phyloP scores from a whole-genome alignment of 2,888 invertebrate species.

The Iselma pallidipennis region DNA sequence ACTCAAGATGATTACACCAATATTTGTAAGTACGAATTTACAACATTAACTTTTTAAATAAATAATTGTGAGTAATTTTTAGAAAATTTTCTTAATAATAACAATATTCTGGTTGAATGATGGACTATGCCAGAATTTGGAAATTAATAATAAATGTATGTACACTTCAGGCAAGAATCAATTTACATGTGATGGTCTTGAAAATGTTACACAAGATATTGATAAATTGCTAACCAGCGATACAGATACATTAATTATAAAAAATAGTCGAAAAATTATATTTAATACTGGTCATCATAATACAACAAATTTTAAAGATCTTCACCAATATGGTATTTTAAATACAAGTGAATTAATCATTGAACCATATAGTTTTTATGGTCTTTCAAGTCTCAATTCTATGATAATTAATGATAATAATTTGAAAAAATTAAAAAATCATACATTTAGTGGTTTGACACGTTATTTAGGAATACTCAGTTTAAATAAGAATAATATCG shows the following conservation, averaged over 20 bases:
- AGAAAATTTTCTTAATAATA: neutral
- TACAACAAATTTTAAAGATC: neutral
- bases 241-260: neutral
- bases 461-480: conserved; percentile 16
- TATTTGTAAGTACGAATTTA: neutral
- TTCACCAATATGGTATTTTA: neutral
- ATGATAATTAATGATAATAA: neutral
- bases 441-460: conserved; percentile 10
- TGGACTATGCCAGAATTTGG: neutral
- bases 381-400: neutral
- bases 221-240: neutral
- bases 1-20: neutral
- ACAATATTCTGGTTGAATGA: neutral
- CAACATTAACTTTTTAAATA: too few relatives aligned
- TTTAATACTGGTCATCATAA: neutral
- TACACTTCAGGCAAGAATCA: neutral
- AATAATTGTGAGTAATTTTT: neutral
- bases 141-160: neutral
- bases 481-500: conserved; percentile 22
- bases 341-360: neutral
- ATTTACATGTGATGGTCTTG: neutral
- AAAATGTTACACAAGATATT: neutral
- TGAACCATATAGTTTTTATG: neutral
- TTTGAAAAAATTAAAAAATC: conserved; percentile 9
- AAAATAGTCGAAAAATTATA: neutral